Evolutionary conservation across 2,888 invertebrate species (phyloP).

Genomic region (Eudasyphora cyanicolor): DNA sequence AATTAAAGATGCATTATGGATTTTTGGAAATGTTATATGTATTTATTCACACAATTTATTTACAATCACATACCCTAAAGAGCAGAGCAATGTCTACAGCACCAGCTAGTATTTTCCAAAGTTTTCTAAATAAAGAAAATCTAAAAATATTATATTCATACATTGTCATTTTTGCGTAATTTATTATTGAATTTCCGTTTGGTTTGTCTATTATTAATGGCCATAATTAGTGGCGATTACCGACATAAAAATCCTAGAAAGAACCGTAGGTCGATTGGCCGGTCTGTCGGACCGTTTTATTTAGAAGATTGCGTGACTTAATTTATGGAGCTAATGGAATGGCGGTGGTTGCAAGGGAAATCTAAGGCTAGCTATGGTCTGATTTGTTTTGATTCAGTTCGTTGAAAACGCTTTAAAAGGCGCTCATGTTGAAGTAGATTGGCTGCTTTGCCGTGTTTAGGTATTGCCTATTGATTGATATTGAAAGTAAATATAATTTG

Average conservation of each 20-base stretch:
- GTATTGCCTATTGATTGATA: constrained; percentile 8
- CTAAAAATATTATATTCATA: not conserved
- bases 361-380: too few species aligned
- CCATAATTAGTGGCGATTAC: constrained; percentile 39
- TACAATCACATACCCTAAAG: too few species aligned
- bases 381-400: not conserved
- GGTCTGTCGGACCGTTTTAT: too few species aligned
- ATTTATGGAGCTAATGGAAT: not conserved
- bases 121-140: not conserved
- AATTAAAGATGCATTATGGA: too few species aligned
- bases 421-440: not conserved
- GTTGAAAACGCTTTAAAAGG: not conserved
- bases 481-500: constrained; percentile 29
- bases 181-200: not conserved
- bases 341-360: too few species aligned
- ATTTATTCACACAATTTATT: too few species aligned
- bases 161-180: constrained; percentile 53
- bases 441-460: not conserved
- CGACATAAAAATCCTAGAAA: too few species aligned
- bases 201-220: constrained; percentile 21
- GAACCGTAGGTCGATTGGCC: too few species aligned
- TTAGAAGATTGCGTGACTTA: constrained; percentile 30
- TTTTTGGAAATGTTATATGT: too few species aligned
- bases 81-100: too few species aligned
- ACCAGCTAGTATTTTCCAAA: too few species aligned